phyloP scores from a whole-genome alignment of 2,113 vertebrate species.

The Nicator chloris region DNA sequence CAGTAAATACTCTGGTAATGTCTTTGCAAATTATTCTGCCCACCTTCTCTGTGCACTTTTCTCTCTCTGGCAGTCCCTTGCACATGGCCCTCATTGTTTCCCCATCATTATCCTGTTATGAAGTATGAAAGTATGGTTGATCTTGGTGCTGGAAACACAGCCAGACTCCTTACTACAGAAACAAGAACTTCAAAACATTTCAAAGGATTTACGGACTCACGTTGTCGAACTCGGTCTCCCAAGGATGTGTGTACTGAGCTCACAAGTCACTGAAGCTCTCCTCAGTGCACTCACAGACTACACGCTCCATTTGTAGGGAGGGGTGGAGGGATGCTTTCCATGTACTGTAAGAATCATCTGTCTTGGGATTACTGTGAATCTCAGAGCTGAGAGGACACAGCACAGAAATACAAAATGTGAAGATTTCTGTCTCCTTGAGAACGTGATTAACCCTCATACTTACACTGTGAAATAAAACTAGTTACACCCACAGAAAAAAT shows the following conservation, averaged over 20 bases:
- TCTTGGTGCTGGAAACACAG: not conserved
- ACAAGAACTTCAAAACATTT: not conserved
- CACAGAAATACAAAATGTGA: not conserved
- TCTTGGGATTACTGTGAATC: slow-evolving; percentile 27
- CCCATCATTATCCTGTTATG: not conserved
- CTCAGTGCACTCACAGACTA: not conserved
- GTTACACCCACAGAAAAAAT: slow-evolving; percentile 32
- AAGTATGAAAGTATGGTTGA: not conserved
- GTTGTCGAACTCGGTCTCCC: not conserved
- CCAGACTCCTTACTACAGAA: not conserved
- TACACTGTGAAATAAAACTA: slow-evolving; percentile 24
- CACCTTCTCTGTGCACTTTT: not conserved
- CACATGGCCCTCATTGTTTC: not conserved
- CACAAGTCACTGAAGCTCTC: not conserved
- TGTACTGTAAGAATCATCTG: not conserved
- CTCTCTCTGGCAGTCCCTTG: not conserved
- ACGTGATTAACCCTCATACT: not conserved
- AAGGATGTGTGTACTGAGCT: not conserved
- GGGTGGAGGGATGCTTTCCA: not conserved
- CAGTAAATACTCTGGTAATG: not conserved
- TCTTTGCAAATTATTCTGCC: not conserved
- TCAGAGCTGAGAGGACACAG: not conserved
- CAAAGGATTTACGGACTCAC: not conserved
- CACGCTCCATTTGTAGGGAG: not conserved
- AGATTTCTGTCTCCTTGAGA: not conserved